Percentiles rank a stretch among this genome's conserved stretches.
Conservation (phyloP, 1,140 invertebrate species). For the Anthonomus grandis region DNA sequence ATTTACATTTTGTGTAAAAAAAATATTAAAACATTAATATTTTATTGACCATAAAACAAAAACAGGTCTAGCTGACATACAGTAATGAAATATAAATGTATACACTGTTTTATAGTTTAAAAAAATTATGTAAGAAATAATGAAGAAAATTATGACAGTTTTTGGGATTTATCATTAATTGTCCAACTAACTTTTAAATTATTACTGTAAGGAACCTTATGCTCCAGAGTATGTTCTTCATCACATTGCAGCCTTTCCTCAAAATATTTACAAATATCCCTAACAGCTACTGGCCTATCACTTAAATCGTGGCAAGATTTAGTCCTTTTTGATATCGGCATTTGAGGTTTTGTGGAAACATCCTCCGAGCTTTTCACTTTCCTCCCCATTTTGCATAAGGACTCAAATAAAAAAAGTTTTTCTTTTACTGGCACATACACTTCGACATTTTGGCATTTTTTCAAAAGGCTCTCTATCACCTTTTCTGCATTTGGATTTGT, state of each 20-base stretch:
- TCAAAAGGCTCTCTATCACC: constrained; percentile 52
- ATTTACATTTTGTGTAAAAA: too few relatives aligned
- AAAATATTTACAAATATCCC: constrained; percentile 61
- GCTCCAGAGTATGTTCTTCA: background rate
- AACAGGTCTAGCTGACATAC: background rate
- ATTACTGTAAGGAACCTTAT: background rate
- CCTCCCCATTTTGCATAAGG: constrained; percentile 53
- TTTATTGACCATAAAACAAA: background rate
- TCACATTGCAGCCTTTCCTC: constrained; percentile 44
- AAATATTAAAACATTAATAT: too few relatives aligned
- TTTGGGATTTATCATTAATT: background rate
- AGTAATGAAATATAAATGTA: background rate
- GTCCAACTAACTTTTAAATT: background rate
- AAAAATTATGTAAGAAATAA: background rate
- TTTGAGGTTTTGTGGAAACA: constrained; percentile 48
- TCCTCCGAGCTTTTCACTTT: constrained; percentile 54
- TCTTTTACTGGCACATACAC: constrained; percentile 61
- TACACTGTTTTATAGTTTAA: background rate
- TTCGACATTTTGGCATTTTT: constrained; percentile 57
- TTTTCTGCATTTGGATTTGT: constrained; percentile 38
- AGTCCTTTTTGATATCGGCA: constrained; percentile 52
- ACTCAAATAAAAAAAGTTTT: constrained; percentile 60
- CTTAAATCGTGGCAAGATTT: constrained; percentile 59
- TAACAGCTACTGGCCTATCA: constrained; percentile 50
- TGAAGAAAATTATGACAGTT: background rate